Conservation (phyloP, 2,113 vertebrate genomes). For the Andinoacara biseriatus region DNA sequence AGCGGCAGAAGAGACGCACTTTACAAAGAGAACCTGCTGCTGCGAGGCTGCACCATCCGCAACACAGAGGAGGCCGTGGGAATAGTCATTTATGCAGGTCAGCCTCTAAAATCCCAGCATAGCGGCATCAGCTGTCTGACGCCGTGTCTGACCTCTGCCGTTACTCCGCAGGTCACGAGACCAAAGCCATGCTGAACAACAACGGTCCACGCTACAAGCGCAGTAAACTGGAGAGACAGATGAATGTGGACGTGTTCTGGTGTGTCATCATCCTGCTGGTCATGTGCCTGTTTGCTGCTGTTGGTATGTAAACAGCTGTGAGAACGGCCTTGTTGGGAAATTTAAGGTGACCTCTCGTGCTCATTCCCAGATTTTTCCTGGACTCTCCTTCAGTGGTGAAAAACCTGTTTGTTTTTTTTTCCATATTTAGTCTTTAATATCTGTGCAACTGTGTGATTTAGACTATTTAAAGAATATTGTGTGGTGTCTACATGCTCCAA, state of each 20-base stretch:
- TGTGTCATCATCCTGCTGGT: constrained; percentile 94
- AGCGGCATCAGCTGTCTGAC: neutral
- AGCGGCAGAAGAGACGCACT: constrained; percentile 88
- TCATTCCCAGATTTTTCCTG: neutral
- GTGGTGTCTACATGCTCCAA: neutral
- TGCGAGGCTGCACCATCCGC: constrained; percentile 93
- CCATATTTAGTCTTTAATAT: too few species aligned
- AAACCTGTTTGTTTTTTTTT: too few species aligned
- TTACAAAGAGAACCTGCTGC: constrained; percentile 93
- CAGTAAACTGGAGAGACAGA: constrained; percentile 95
- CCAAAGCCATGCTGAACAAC: constrained; percentile 98
- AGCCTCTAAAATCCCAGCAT: neutral
- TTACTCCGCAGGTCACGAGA: constrained; percentile 90
- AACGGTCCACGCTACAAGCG: constrained; percentile 97
- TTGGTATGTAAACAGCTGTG: constrained; percentile 82
- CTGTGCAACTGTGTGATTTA: too few species aligned
- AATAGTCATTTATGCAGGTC: constrained; percentile 97
- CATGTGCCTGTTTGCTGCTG: constrained; percentile 92
- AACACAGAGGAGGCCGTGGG: constrained; percentile 96
- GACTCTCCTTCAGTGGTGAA: neutral
- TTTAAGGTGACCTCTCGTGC: neutral
- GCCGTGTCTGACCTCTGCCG: neutral
- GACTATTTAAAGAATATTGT: neutral
- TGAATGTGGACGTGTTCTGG: constrained; percentile 97
- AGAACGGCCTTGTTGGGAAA: neutral